phyloP scores from a whole-genome alignment of 2,113 vertebrate species.

The Pseudorhombus dupliciocellatus region DNA sequence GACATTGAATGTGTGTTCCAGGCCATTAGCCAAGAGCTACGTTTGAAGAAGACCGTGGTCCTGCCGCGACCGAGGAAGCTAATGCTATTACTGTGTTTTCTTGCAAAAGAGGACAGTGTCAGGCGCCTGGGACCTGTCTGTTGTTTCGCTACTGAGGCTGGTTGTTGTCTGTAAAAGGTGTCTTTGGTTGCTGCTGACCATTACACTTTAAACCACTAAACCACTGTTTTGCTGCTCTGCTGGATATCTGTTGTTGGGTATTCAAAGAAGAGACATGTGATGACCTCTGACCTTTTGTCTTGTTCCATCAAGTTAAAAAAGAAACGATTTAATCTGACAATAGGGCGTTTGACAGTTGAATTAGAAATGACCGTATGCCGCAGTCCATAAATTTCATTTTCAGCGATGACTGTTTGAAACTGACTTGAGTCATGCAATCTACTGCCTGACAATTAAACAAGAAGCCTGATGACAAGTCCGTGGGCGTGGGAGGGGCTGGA shows the following conservation, averaged over 20 bases:
- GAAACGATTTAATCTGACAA: neutral
- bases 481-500: too few species aligned
- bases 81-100: slow-evolving; percentile 49
- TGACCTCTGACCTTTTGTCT: neutral
- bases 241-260: neutral
- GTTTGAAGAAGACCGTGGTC: slow-evolving; percentile 52
- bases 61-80: slow-evolving; percentile 28
- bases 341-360: neutral
- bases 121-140: neutral
- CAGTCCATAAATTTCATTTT: neutral
- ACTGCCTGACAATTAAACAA: too few species aligned
- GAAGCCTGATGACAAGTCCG: too few species aligned
- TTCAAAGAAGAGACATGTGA: neutral
- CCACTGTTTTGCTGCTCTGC: neutral
- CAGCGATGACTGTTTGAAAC: neutral
- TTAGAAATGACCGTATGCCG: neutral
- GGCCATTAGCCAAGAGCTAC: slow-evolving; percentile 55
- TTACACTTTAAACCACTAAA: neutral
- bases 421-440: too few species aligned
- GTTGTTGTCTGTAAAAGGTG: neutral
- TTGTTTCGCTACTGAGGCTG: neutral
- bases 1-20: slow-evolving; percentile 64
- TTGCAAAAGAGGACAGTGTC: slow-evolving; percentile 9
- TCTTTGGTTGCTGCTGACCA: neutral
- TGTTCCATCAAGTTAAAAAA: neutral